Percentiles rank a stretch among this genome's conserved stretches.
These are phyloP conservation scores for Conomelus anceps DNA, from an alignment of 2,888 invertebrate genomes.

Conservation along the genomic window DNA sequence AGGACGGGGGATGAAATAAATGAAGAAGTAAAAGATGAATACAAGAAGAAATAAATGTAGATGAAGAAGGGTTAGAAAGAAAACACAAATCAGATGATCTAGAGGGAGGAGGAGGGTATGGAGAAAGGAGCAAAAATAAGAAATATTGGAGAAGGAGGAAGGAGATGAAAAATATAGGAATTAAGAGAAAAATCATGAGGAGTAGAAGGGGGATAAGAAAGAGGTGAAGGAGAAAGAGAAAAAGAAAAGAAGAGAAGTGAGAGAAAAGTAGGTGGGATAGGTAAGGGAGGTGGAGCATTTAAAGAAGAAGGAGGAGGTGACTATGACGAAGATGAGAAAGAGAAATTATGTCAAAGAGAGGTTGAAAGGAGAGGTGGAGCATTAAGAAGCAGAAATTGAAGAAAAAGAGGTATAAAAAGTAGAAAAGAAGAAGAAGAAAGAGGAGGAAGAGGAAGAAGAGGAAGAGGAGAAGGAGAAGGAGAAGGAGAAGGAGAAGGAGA, in stretches of 20 bases:
- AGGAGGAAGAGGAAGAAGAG: not conserved
- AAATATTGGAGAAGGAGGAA: not conserved
- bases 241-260: not conserved
- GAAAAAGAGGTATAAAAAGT: not conserved
- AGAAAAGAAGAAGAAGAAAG: not conserved
- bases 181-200: not conserved
- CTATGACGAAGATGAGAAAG: not conserved
- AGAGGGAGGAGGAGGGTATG: conserved; percentile 8
- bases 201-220: not conserved
- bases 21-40: not conserved
- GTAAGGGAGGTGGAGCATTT: not conserved
- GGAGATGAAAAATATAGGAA: not conserved
- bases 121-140: not conserved
- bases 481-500: not conserved
- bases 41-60: not conserved
- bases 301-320: not conserved
- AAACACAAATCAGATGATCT: too few relatives aligned
- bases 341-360: too few relatives aligned
- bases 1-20: too few relatives aligned
- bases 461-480: not conserved
- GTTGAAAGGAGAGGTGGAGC: not conserved
- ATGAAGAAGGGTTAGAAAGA: not conserved
- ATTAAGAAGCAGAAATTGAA: not conserved
- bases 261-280: not conserved
- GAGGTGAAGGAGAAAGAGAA: not conserved